Percentiles rank a stretch among this genome's conserved stretches.
These are phyloP conservation scores for Solenopsis fugax DNA, from an alignment of 1,140 invertebrate species.

Conservation along the genomic window DNA sequence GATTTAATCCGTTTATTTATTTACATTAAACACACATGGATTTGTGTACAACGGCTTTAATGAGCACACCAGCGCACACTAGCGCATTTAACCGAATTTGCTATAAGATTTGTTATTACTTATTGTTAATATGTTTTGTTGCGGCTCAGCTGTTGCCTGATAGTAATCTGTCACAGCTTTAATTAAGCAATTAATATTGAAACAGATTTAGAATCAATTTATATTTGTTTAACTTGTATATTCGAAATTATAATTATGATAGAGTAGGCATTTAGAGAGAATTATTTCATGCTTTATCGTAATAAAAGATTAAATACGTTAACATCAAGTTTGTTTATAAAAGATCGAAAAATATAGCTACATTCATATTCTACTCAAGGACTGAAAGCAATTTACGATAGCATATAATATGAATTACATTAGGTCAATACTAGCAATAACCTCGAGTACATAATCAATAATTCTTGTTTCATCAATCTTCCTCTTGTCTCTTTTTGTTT, in stretches of 20 bases:
- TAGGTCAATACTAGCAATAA: constrained; percentile 32
- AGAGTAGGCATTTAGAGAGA: not conserved
- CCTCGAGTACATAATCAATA: constrained; percentile 26
- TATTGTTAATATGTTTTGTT: no score
- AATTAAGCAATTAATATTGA: constrained; percentile 26
- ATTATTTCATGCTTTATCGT: not conserved
- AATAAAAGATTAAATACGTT: not conserved
- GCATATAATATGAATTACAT: constrained; percentile 10
- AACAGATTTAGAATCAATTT: not conserved
- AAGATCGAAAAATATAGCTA: not conserved
- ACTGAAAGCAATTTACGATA: constrained; percentile 27
- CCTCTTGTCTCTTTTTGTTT: not conserved
- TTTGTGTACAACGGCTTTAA: no score
- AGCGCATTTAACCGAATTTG: no score
- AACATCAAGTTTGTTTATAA: not conserved
- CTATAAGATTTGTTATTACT: no score
- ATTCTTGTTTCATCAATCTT: constrained; percentile 13
- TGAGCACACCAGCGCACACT: no score
- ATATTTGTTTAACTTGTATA: not conserved
- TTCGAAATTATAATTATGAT: not conserved
- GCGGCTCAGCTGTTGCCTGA: no score
- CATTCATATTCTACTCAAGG: constrained; percentile 18
- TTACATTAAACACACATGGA: no score
- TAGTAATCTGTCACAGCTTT: not conserved
- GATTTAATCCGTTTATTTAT: no score